These are phyloP conservation scores for Sinocyclocheilus maitianheensis DNA, from an alignment of 2,113 vertebrate genomes.

Conservation along the genomic window DNA sequence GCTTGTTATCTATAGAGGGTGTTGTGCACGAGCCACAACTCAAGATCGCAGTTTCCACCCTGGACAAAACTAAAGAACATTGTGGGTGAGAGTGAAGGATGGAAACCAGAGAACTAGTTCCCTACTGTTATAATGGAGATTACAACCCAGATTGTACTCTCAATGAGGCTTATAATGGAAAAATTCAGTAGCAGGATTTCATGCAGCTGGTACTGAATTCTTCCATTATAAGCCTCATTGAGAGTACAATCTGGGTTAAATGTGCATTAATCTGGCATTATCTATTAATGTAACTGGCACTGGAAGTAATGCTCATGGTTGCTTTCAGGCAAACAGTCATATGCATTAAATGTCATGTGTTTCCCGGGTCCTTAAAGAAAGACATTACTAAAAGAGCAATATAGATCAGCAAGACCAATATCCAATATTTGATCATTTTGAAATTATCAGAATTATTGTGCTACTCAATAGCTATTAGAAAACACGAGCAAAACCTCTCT, in stretches of 20 bases:
- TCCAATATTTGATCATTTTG: background rate
- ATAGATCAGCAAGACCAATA: background rate
- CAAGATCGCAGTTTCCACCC: background rate
- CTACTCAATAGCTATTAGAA: background rate
- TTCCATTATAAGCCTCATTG: background rate
- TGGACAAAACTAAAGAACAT: background rate
- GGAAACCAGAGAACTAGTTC: background rate
- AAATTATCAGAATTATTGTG: background rate
- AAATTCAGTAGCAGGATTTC: background rate
- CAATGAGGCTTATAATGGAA: no score
- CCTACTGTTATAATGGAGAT: background rate
- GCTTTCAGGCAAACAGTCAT: background rate
- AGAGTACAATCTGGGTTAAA: background rate
- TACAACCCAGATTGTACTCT: no score
- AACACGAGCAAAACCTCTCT: background rate
- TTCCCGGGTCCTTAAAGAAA: background rate
- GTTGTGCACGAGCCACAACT: background rate
- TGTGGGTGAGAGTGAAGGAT: background rate
- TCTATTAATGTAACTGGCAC: background rate
- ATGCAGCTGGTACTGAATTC: background rate
- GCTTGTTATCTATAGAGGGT: background rate
- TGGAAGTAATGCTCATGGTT: background rate
- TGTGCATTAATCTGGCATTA: background rate
- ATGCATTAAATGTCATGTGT: background rate
- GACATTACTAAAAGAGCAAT: background rate